These are phyloP conservation scores for Nebria salina DNA, from an alignment of 2,888 invertebrate genomes.

Conservation along the genomic window DNA sequence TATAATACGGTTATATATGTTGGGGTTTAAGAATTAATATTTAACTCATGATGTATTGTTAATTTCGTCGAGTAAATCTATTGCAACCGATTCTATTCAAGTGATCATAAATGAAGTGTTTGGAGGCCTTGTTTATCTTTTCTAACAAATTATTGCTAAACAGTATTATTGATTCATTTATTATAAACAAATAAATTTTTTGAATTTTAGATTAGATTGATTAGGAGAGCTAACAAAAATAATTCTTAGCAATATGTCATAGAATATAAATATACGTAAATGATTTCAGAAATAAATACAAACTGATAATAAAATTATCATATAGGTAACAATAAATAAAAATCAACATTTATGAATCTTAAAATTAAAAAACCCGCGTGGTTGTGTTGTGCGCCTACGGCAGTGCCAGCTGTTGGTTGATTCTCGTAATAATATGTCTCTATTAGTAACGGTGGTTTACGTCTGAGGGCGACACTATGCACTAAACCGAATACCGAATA, in stretches of 20 bases:
- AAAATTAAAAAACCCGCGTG: neutral
- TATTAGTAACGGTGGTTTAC: neutral
- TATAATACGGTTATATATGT: neutral
- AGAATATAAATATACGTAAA: neutral
- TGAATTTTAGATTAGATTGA: too few species aligned
- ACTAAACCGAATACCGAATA: neutral
- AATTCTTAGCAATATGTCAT: neutral
- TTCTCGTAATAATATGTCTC: neutral
- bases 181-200: too few species aligned
- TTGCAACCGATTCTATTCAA: neutral
- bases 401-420: neutral
- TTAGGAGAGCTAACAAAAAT: too few species aligned
- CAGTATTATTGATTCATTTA: neutral
- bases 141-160: neutral
- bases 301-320: neutral
- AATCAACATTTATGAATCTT: neutral
- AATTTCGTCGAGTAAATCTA: neutral
- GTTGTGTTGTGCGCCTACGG: neutral
- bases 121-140: neutral
- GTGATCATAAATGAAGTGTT: neutral
- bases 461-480: neutral
- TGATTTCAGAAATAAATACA: neutral
- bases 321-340: neutral
- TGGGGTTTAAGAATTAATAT: neutral
- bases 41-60: neutral